phyloP scores from a whole-genome alignment of 2,797 vertebrate species.

The Enteromius radiatus region DNA sequence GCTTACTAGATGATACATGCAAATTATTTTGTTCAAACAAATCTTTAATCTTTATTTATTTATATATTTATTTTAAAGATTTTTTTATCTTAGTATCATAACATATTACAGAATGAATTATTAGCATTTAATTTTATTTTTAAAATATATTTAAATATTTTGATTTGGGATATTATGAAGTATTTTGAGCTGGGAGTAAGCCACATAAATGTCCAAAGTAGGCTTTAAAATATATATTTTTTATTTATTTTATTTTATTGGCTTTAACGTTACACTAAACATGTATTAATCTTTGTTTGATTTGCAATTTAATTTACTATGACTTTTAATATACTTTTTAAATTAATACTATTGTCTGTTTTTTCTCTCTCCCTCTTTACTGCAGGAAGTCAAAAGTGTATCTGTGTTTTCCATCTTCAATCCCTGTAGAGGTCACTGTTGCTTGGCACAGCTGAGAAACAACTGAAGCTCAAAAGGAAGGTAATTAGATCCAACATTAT shows the following conservation, averaged over 20 bases:
- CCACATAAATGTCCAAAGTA: not conserved
- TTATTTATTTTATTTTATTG: not conserved
- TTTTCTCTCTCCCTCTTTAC: not conserved
- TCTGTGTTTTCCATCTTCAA: conserved; percentile 55
- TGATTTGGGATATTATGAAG: not conserved
- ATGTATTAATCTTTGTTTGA: not conserved
- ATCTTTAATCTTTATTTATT: not conserved
- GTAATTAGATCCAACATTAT: conserved; percentile 40
- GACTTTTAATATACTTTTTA: conserved; percentile 15
- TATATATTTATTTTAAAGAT: not conserved
- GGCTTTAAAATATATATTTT: not conserved
- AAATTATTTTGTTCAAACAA: not conserved
- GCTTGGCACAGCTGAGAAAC: conserved; percentile 65
- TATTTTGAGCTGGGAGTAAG: not conserved
- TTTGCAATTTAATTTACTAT: not conserved
- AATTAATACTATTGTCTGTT: not conserved
- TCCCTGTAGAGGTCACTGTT: conserved; percentile 86
- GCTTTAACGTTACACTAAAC: not conserved
- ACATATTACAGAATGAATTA: not conserved
- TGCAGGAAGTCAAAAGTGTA: conserved; percentile 34
- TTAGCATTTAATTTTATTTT: not conserved
- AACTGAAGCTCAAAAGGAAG: conserved; percentile 26
- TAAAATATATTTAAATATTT: not conserved
- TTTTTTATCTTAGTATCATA: no score
- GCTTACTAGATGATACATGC: not conserved